Percentiles rank a stretch among this genome's conserved stretches.
Evolutionary conservation across 2,888 invertebrate species (phyloP).

Genomic region (Cephonodes hylas): DNA sequence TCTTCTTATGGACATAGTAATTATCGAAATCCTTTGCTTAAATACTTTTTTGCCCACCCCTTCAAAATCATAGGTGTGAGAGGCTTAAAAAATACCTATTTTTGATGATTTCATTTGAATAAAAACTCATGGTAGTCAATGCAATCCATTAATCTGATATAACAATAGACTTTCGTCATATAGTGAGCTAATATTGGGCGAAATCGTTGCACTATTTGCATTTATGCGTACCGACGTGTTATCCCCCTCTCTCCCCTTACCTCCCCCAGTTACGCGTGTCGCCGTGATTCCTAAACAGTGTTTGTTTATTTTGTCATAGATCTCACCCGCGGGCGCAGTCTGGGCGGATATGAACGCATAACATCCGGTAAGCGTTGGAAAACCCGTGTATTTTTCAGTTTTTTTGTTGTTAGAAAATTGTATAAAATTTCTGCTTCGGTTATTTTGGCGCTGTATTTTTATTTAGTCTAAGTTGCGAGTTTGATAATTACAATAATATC

Average conservation of each 20-base stretch:
- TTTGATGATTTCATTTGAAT: no score
- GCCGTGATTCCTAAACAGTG: slow-evolving; percentile 45
- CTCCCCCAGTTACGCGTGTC: background rate
- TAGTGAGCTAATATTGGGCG: background rate
- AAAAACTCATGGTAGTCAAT: no score
- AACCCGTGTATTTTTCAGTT: background rate
- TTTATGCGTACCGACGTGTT: slow-evolving; percentile 27
- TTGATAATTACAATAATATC: background rate
- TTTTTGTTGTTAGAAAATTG: background rate
- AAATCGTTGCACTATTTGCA: slow-evolving; percentile 63
- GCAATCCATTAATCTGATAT: no score
- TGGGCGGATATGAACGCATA: slow-evolving; percentile 10
- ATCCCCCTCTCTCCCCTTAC: no score
- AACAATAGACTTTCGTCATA: background rate
- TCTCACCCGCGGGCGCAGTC: slow-evolving; percentile 20
- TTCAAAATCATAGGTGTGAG: no score
- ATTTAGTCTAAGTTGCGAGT: background rate
- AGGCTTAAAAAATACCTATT: no score
- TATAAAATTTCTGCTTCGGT: background rate
- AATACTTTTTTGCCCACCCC: no score
- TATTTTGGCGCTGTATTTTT: background rate
- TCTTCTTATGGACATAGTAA: no score
- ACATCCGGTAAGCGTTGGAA: background rate
- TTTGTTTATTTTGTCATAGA: slow-evolving; percentile 31
- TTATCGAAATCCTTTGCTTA: no score